Percentiles rank a stretch among this genome's conserved stretches.
Evolutionary conservation across 1,140 invertebrate genomes (phyloP).

Genomic region (Calycopis cecrops): DNA sequence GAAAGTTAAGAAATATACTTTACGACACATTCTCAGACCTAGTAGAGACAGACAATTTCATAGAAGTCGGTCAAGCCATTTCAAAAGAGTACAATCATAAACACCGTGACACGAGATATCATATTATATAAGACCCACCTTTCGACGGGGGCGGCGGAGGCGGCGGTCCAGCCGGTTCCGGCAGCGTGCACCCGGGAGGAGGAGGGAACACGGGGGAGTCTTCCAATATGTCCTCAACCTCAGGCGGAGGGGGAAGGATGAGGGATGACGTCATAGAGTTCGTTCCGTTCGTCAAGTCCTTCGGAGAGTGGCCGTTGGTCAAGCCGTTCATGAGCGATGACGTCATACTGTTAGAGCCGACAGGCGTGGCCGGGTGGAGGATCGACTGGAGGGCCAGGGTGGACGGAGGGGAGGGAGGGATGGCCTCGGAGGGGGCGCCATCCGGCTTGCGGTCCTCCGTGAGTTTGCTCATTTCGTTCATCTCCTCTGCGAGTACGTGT

Average conservation of each 20-base stretch:
- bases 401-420: constrained; percentile 54
- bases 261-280: constrained; percentile 54
- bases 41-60: too few relatives aligned
- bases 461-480: constrained; percentile 58
- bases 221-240: constrained; percentile 28
- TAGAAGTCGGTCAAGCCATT: too few relatives aligned
- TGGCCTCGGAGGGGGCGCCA: constrained; percentile 57
- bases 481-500: constrained; percentile 64
- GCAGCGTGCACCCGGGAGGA: constrained; percentile 74
- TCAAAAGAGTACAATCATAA: too few relatives aligned
- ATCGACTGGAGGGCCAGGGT: constrained; percentile 50
- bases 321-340: constrained; percentile 25
- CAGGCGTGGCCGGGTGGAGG: constrained; percentile 41
- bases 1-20: too few relatives aligned
- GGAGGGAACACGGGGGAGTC: constrained; percentile 54
- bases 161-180: constrained; percentile 84
- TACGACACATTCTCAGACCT: too few relatives aligned
- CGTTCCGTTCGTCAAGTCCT: constrained; percentile 38
- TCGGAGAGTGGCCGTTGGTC: constrained; percentile 34
- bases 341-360: constrained; percentile 28
- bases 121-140: too few relatives aligned
- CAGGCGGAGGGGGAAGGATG: constrained; percentile 51
- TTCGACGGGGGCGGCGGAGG: constrained; percentile 69
- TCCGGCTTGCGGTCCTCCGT: constrained; percentile 61
- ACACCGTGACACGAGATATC: too few relatives aligned